phyloP scores from a whole-genome alignment of 1,140 invertebrate genomes.

The Pseudomyrmex concolor region DNA sequence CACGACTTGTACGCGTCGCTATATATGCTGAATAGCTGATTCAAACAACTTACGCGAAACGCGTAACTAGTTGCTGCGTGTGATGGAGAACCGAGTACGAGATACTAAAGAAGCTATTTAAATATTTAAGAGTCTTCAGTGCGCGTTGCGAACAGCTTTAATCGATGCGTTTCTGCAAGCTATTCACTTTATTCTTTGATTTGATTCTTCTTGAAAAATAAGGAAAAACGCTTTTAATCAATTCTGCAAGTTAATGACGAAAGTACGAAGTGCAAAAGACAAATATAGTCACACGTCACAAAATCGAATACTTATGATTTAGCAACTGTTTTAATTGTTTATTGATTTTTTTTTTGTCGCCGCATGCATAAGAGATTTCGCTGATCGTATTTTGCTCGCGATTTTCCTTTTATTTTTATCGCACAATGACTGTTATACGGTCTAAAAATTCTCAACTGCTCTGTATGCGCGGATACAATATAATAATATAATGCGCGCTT shows the following conservation, averaged over 20 bases:
- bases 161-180: conserved; percentile 16
- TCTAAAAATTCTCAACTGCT: conserved; percentile 18
- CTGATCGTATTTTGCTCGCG: background rate
- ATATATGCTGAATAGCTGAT: conserved; percentile 18
- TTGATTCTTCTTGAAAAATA: too few relatives aligned
- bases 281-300: too few relatives aligned
- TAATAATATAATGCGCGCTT: conserved; percentile 33
- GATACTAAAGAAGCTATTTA: conserved; percentile 30
- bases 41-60: background rate
- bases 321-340: too few relatives aligned
- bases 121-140: background rate
- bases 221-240: too few relatives aligned
- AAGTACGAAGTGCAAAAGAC: too few relatives aligned
- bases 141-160: background rate
- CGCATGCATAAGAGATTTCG: background rate
- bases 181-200: background rate
- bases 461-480: conserved; percentile 15
- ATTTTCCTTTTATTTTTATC: background rate
- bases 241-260: too few relatives aligned
- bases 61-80: background rate
- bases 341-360: too few relatives aligned
- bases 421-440: background rate
- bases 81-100: background rate
- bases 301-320: too few relatives aligned
- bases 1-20: background rate